These are phyloP conservation scores for Caenorhabditis parvicauda DNA, from an alignment of 2,888 invertebrate species.

Conservation along the genomic window DNA sequence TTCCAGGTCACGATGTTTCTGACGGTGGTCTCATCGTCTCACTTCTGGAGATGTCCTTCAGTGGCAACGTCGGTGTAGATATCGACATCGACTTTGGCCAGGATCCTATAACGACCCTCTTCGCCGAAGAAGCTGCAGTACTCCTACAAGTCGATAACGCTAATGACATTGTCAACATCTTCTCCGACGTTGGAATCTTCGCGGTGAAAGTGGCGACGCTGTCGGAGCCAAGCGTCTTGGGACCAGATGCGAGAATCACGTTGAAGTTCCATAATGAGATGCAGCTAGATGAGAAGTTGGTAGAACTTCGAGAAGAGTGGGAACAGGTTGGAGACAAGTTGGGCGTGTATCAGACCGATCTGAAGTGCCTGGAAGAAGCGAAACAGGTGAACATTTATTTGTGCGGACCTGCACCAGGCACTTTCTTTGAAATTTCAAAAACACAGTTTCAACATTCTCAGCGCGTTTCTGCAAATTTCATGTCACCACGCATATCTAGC, in stretches of 20 bases:
- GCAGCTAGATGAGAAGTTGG: constrained; percentile 72
- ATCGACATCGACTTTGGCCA: constrained; percentile 13
- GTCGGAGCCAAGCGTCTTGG: constrained; percentile 20
- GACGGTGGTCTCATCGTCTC: constrained; percentile 91
- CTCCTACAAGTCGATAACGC: constrained; percentile 63
- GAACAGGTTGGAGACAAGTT: constrained; percentile 90
- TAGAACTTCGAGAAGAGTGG: constrained; percentile 80
- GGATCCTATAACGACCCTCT: constrained; percentile 43
- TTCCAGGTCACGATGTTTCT: constrained; percentile 90
- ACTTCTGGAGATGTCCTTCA: constrained; percentile 92
- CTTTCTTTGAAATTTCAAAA: constrained; percentile 1
- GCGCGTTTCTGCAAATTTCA: too few relatives aligned
- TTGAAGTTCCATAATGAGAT: constrained; percentile 69
- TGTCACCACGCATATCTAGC: too few relatives aligned
- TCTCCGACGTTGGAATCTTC: constrained; percentile 38
- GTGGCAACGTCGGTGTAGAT: constrained; percentile 70
- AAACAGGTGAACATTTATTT: constrained; percentile 64
- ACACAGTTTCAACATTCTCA: too few relatives aligned
- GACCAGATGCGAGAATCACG: constrained; percentile 36
- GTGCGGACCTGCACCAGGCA: constrained; percentile 5
- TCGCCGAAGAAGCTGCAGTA: constrained; percentile 66
- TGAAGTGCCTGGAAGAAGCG: constrained; percentile 78
- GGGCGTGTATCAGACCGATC: constrained; percentile 81
- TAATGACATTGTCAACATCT: constrained; percentile 26
- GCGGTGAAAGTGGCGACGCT: constrained; percentile 60